These are phyloP conservation scores for Malurus alboscapulatus DNA, from an alignment of 2,113 vertebrate species.

Conservation along the genomic window DNA sequence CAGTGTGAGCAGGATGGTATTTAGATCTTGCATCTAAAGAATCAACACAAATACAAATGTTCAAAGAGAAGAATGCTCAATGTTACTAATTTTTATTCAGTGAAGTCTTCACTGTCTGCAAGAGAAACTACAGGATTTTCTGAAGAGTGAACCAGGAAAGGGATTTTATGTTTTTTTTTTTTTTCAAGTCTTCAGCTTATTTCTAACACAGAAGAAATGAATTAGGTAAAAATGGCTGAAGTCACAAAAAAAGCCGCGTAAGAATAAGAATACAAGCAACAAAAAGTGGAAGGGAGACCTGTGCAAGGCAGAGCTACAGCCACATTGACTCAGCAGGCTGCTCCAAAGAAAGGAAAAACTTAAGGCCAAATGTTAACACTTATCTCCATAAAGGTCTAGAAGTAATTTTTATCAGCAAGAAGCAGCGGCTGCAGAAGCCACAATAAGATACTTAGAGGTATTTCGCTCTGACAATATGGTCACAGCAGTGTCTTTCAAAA, in stretches of 20 bases:
- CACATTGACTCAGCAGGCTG: neutral
- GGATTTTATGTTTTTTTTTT: neutral
- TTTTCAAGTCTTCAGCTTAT: neutral
- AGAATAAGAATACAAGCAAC: neutral
- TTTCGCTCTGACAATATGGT: neutral
- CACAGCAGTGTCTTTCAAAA: neutral
- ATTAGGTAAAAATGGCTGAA: neutral
- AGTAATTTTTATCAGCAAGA: neutral
- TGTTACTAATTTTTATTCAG: neutral
- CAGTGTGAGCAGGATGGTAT: neutral
- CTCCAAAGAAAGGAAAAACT: neutral
- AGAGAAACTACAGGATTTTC: neutral
- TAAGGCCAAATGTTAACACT: neutral
- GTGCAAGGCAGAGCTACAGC: neutral
- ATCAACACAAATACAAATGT: neutral
- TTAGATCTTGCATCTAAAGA: neutral
- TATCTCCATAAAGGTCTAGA: neutral
- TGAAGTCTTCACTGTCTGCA: neutral
- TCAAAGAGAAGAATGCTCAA: neutral
- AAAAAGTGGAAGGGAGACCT: neutral
- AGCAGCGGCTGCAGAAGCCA: neutral
- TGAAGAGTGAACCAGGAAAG: neutral
- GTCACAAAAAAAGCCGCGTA: neutral
- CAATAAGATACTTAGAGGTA: neutral
- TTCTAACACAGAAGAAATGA: neutral